Conservation (phyloP, 2,888 invertebrate species). For the Venustoraphidia nigricollis region DNA sequence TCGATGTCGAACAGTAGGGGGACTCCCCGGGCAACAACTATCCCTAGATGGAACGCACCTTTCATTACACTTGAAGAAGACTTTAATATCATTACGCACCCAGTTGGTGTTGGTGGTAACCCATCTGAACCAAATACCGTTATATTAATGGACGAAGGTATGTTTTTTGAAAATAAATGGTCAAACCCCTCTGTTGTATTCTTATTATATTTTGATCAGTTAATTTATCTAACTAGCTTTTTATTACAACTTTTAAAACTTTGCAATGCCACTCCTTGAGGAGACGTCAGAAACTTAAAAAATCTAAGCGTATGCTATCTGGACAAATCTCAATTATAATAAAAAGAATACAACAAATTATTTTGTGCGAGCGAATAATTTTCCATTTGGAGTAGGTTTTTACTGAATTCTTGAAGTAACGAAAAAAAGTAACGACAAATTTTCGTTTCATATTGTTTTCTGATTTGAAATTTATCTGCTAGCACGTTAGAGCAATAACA, state of each 20-base stretch:
- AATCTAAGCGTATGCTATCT: no score
- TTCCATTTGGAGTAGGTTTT: no score
- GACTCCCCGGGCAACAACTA: slow-evolving; percentile 40
- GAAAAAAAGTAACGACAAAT: no score
- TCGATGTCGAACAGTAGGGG: slow-evolving; percentile 53
- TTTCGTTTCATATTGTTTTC: no score
- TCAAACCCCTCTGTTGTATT: background rate
- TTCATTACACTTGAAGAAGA: slow-evolving; percentile 87
- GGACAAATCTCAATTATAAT: no score
- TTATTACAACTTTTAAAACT: background rate
- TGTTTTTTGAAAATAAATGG: slow-evolving; percentile 12
- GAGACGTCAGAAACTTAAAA: background rate
- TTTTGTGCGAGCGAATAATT: no score
- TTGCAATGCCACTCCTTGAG: background rate
- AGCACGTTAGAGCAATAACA: no score
- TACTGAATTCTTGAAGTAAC: no score
- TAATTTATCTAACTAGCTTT: background rate
- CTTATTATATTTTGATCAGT: background rate
- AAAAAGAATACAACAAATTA: no score
- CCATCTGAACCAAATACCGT: slow-evolving; percentile 51
- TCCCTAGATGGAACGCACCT: slow-evolving; percentile 71
- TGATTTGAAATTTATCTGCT: no score
- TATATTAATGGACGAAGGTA: slow-evolving; percentile 68
- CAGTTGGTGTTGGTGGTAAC: slow-evolving; percentile 39
- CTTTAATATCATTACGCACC: slow-evolving; percentile 81